Evolutionary conservation across 2,797 vertebrate genomes (phyloP).

Genomic region (Mormyrus hasselquistii): DNA sequence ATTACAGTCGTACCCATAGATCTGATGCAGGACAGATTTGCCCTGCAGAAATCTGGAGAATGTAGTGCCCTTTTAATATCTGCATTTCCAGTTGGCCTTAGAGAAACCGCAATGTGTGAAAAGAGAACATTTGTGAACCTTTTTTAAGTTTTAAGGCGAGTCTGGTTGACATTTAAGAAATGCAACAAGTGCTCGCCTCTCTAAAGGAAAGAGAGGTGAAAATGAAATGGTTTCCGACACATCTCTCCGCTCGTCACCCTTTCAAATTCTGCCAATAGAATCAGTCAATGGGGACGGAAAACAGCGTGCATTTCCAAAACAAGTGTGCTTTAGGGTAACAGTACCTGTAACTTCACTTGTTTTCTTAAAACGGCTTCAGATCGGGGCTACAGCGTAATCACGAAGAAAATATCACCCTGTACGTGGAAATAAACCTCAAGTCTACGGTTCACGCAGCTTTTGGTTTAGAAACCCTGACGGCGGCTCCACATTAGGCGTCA

Average conservation of each 20-base stretch:
- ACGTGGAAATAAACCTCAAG: neutral
- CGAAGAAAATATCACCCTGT: neutral
- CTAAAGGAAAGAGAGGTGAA: neutral
- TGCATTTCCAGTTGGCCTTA: neutral
- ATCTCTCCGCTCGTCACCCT: neutral
- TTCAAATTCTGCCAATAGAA: neutral
- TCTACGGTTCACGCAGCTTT: neutral
- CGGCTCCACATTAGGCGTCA: neutral
- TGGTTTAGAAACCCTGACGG: neutral
- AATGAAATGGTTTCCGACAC: neutral
- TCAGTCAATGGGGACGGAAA: neutral
- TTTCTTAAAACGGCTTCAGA: neutral
- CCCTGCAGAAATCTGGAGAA: neutral
- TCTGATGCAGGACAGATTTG: neutral
- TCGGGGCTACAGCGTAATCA: neutral
- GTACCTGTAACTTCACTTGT: neutral
- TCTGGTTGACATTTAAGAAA: neutral
- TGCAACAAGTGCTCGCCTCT: neutral
- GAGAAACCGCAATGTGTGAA: neutral
- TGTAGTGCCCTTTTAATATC: neutral
- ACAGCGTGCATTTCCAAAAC: neutral
- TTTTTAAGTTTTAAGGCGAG: neutral
- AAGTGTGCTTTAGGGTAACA: neutral
- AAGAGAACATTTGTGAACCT: neutral
- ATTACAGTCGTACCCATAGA: neutral